Percentiles rank a stretch among this genome's conserved stretches.
These are phyloP conservation scores for Macropodus opercularis DNA, from an alignment of 2,797 vertebrate genomes.

Conservation along the genomic window DNA sequence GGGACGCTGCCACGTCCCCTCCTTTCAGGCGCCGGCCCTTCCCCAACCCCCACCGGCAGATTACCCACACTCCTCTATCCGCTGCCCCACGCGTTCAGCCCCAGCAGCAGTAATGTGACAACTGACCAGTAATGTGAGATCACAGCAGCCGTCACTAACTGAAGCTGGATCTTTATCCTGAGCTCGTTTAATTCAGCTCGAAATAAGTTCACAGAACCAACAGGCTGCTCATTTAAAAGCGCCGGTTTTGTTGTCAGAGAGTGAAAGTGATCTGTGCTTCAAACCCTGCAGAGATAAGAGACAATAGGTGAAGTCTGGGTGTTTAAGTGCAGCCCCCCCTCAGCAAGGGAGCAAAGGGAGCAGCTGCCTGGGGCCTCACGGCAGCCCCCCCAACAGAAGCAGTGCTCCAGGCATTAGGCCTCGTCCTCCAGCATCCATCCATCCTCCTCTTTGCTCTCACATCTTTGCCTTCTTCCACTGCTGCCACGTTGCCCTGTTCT, in stretches of 20 bases:
- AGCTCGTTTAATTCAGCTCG: conserved; percentile 21
- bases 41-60: conserved; percentile 15
- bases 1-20: conserved; percentile 33
- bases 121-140: no score
- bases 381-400: not conserved
- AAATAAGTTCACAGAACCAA: conserved; percentile 22
- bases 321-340: conserved; percentile 65
- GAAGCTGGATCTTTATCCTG: no score
- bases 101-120: no score
- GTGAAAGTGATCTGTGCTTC: not conserved
- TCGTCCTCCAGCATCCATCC: no score
- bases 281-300: conserved; percentile 18
- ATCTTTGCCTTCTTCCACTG: conserved; percentile 1
- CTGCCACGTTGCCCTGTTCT: conserved; percentile 12
- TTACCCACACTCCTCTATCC: not conserved
- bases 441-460: not conserved
- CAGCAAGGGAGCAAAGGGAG: no score
- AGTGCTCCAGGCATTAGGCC: no score
- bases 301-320: conserved; percentile 59
- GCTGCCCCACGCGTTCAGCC: no score
- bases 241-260: not conserved
- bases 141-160: no score
- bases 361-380: not conserved
- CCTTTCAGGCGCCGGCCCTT: conserved; percentile 12
- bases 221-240: conserved; percentile 20